Base-by-base conservation (phyloP, 92 coral and sea anemone genomes). In the Palythoa grandis region DNA sequence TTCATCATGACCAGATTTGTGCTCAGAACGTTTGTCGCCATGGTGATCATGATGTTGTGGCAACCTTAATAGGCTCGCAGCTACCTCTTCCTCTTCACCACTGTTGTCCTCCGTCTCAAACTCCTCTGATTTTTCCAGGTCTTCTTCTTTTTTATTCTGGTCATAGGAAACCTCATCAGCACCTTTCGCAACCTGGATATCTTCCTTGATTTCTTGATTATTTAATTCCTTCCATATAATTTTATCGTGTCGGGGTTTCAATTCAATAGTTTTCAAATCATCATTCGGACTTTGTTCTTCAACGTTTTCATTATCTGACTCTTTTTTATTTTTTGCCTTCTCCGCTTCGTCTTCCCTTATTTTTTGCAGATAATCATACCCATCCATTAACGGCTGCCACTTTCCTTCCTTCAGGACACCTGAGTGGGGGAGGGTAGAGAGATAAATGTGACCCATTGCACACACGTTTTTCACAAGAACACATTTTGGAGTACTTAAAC, bases 361-460 rank as follows among this genome's bases (percentile, higher is more conserved):
- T 86, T 91, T 88, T 12, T 76, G 70, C 53, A 97, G 86, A 76
- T 92, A 97, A 82, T 97, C 97, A 78, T 97, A 97, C 2, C 99
- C 99, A 20, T 97, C 99, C 77, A 95, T 84, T 38, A 92, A 88
- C 3, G 99, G 99, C 63, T 90, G 89, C 99, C 99, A 97, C 60
- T 90, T 89, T 10, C 84, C 87, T 11, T 87, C 91, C 70, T 76
- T 52, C 25, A 96, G 89, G 57, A 78, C 74, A 63, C 92, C 99
- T 96, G 76, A 2, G 54, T 38, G 16, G 23, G 69, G 23, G 8
- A 63, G 11, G 11, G 50, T 8, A 43, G 50, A 43, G 0, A 43
- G 50, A 3, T 4, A 43, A 43, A 3, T 8, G 50, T 3, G 50
- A 43, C 50, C 50, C 6, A 43, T 1, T 43, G 50, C 50, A 43